These are phyloP conservation scores for Venusia cambrica DNA, from an alignment of 2,888 invertebrate species.

Conservation along the genomic window DNA sequence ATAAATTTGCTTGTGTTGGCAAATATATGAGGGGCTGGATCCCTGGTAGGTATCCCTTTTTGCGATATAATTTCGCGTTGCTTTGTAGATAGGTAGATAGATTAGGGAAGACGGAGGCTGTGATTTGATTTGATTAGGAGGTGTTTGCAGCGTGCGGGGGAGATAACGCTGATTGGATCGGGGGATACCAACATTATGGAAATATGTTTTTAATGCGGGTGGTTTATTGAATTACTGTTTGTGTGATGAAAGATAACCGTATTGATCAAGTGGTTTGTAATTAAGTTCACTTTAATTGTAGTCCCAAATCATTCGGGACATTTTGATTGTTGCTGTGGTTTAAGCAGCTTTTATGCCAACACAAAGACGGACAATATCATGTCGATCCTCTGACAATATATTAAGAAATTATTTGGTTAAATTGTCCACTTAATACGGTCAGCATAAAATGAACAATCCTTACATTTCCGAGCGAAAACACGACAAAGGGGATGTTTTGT, in stretches of 20 bases:
- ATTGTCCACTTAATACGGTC: conserved; percentile 61
- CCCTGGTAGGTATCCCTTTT: conserved; percentile 78
- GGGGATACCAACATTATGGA: conserved; percentile 62
- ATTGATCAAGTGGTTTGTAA: conserved; percentile 38
- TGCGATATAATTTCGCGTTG: conserved; percentile 79
- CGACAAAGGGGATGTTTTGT: conserved; percentile 60
- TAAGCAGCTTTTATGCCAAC: conserved; percentile 18
- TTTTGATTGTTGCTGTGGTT: conserved; percentile 2
- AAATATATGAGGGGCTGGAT: conserved; percentile 79
- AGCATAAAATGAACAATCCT: conserved; percentile 47
- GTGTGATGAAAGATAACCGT: conserved; percentile 62
- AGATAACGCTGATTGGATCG: conserved; percentile 79
- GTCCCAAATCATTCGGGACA: not conserved
- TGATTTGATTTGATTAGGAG: conserved; percentile 81
- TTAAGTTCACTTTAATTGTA: conserved; percentile 2
- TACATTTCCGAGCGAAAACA: conserved; percentile 48
- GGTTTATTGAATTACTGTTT: conserved; percentile 75
- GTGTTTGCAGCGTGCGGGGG: conserved; percentile 73
- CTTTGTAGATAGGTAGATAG: conserved; percentile 77
- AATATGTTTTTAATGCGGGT: conserved; percentile 80
- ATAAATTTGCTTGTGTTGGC: conserved; percentile 79
- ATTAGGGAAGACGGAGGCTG: conserved; percentile 80
- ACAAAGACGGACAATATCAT: conserved; percentile 15
- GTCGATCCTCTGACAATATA: conserved; percentile 15
- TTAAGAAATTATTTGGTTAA: conserved; percentile 34